Evolutionary conservation across 23 tunicate genomes (phyloP).

Genomic region (Oikopleura vanhoeffeni): DNA sequence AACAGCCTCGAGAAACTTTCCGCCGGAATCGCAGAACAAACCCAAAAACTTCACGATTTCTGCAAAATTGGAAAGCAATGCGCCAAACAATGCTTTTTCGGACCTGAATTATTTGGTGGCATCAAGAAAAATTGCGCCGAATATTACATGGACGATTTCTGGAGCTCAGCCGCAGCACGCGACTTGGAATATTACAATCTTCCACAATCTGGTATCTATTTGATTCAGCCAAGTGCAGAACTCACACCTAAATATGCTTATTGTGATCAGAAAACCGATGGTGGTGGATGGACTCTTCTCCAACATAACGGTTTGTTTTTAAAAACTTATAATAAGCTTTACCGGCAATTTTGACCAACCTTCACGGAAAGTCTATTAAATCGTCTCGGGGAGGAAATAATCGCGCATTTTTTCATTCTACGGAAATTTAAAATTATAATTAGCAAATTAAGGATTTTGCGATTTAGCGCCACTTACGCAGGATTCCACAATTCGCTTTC

Average conservation of each 20-base stretch:
- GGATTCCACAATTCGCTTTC: no score
- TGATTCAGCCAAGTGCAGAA: background rate
- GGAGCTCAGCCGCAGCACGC: background rate
- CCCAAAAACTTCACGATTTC: background rate
- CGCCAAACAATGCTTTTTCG: background rate
- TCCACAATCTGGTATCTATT: background rate
- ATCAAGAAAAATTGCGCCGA: conserved; percentile 10
- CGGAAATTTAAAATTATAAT: no score
- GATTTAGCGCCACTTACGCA: no score
- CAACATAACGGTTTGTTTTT: conserved; percentile 12
- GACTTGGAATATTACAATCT: background rate
- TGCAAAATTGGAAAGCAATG: conserved; percentile 14
- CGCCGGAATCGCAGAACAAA: background rate
- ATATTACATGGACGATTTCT: background rate
- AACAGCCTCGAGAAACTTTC: background rate
- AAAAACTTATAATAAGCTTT: no score
- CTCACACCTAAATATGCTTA: background rate
- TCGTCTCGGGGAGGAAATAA: no score
- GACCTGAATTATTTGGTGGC: conserved; percentile 6
- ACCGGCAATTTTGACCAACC: no score
- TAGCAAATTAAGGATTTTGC: no score
- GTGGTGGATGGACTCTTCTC: conserved; percentile 10
- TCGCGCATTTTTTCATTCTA: no score
- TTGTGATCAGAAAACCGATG: conserved; percentile 12
- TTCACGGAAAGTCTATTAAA: no score